Conservation (phyloP, 2,797 vertebrate species). For the Acomys russatus region DNA sequence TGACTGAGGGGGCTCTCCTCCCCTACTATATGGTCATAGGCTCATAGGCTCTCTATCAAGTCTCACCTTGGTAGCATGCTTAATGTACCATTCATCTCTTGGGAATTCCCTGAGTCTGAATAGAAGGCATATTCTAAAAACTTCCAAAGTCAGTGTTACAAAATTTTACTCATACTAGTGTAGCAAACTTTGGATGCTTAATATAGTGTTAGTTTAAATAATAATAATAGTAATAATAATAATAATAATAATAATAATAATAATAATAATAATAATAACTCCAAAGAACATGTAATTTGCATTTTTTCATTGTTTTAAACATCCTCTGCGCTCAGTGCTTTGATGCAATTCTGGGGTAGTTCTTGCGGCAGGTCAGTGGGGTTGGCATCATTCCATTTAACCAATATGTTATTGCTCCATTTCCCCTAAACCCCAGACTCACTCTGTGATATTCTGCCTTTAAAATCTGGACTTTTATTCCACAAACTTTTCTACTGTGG, state of each 20-base stretch:
- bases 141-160: background rate
- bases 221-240: too few species aligned
- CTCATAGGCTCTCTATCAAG: too few species aligned
- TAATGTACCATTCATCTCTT: background rate
- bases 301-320: background rate
- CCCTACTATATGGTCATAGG: too few species aligned
- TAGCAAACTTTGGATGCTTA: background rate
- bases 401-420: background rate
- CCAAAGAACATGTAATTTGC: background rate
- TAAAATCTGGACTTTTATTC: background rate
- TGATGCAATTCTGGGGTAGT: background rate
- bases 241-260: background rate
- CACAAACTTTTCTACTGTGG: background rate
- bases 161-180: constrained; percentile 11
- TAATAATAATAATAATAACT: background rate
- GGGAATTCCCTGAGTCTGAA: background rate
- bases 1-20: too few species aligned
- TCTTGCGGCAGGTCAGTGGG: background rate
- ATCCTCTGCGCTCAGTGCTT: background rate
- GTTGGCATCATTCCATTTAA: background rate
- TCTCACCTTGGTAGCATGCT: too few species aligned
- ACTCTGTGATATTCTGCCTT: background rate
- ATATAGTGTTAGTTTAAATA: constrained; percentile 19
- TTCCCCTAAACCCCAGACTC: background rate
- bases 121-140: background rate